These are phyloP conservation scores for Euproctis similis DNA, from an alignment of 2,888 invertebrate genomes.

Conservation along the genomic window DNA sequence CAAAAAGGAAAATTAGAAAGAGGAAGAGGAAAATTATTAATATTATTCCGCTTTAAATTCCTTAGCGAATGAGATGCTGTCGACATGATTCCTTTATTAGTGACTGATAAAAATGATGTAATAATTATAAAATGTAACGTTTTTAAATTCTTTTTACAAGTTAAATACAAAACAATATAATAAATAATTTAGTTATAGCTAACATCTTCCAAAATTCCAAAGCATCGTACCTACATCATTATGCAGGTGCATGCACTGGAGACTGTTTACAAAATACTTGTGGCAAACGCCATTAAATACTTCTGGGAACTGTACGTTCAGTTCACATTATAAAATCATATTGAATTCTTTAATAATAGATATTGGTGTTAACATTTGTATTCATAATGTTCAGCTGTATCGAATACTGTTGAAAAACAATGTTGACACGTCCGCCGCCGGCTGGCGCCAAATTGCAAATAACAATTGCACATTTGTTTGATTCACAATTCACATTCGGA, in stretches of 20 bases:
- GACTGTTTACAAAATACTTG: slow-evolving; percentile 58
- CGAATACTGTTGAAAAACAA: slow-evolving; percentile 47
- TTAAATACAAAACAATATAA: no score
- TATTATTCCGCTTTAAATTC: no score
- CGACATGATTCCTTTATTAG: no score
- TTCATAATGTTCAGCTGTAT: slow-evolving; percentile 48
- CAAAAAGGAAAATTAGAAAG: no score
- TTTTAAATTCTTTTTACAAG: no score
- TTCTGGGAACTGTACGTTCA: slow-evolving; percentile 40
- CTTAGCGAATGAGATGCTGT: no score
- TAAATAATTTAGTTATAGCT: no score
- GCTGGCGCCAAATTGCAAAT: slow-evolving; percentile 64
- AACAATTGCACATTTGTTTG: no score
- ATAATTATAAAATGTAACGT: no score
- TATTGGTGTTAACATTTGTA: slow-evolving; percentile 43
- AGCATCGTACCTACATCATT: slow-evolving; percentile 33
- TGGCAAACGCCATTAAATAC: slow-evolving; percentile 52
- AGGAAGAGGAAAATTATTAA: no score
- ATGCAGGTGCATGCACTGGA: slow-evolving; percentile 51
- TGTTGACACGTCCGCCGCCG: slow-evolving; percentile 53
- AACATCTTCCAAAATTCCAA: slow-evolving; percentile 29
- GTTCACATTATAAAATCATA: slow-evolving; percentile 41
- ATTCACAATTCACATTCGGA: slow-evolving; percentile 55
- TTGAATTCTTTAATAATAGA: slow-evolving; percentile 32
- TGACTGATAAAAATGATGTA: no score